These are phyloP conservation scores for Pterocles burchelli DNA, from an alignment of 2,113 vertebrate genomes.

Conservation along the genomic window DNA sequence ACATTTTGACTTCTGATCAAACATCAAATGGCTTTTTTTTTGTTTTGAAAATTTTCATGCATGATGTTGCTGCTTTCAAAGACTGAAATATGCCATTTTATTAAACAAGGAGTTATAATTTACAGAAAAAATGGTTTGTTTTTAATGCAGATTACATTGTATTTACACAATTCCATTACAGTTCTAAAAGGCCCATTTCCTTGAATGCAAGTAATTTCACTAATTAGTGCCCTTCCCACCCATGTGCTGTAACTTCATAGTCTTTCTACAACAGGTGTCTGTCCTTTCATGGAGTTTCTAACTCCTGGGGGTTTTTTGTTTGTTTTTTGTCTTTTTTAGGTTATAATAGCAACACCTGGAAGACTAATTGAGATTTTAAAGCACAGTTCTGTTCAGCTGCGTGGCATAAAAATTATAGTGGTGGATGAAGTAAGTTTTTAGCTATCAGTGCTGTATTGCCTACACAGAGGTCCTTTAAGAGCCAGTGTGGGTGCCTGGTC, in stretches of 20 bases:
- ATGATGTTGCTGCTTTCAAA: not conserved
- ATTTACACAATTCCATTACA: not conserved
- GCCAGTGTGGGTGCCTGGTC: not conserved
- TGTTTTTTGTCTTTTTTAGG: constrained; percentile 64
- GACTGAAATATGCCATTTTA: not conserved
- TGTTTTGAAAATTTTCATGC: not conserved
- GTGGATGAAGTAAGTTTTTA: constrained; percentile 89
- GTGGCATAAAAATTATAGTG: constrained; percentile 82
- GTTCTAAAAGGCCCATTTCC: not conserved
- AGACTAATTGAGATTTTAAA: constrained; percentile 92
- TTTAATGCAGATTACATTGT: not conserved
- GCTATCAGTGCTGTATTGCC: not conserved
- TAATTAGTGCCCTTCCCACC: not conserved
- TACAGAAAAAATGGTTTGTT: not conserved
- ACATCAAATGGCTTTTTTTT: not conserved
- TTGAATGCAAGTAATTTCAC: not conserved
- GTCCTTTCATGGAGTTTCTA: not conserved
- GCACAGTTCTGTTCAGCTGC: constrained; percentile 83
- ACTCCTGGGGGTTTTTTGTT: not conserved
- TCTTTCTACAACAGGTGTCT: not conserved
- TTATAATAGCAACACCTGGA: constrained; percentile 94
- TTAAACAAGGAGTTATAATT: not conserved
- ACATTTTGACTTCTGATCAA: not conserved
- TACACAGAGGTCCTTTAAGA: not conserved
- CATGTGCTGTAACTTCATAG: not conserved